These are phyloP conservation scores for Cochlearius cochlearius DNA, from an alignment of 2,113 vertebrate genomes.

Conservation along the genomic window DNA sequence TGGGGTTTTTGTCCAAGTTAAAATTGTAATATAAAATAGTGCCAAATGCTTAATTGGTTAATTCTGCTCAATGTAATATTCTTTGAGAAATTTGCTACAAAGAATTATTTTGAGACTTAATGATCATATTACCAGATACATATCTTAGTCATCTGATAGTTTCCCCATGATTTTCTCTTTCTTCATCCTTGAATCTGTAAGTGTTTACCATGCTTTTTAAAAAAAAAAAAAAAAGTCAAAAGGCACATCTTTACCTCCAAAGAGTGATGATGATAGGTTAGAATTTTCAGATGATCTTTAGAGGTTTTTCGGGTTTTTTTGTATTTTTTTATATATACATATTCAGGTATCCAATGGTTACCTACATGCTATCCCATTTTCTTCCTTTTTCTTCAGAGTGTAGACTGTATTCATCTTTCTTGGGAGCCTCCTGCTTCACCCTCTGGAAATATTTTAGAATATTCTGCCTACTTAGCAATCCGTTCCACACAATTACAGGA, in stretches of 20 bases:
- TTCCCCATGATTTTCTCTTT: background rate
- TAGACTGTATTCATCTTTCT: constrained; percentile 91
- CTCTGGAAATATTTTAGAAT: constrained; percentile 93
- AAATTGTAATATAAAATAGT: background rate
- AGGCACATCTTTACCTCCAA: background rate
- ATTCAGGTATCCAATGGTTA: background rate
- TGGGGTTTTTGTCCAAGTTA: background rate
- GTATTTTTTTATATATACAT: background rate
- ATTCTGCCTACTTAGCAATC: constrained; percentile 96
- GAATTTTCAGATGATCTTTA: background rate
- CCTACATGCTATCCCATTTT: background rate
- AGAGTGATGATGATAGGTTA: background rate
- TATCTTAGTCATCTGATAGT: background rate
- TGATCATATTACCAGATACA: background rate
- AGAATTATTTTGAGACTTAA: background rate
- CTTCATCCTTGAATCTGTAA: background rate
- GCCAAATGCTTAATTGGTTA: background rate
- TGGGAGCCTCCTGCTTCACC: constrained; percentile 94
- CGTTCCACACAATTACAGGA: constrained; percentile 82
- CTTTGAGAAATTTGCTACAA: background rate
- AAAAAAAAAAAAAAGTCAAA: background rate
- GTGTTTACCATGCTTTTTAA: background rate
- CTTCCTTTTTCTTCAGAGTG: constrained; percentile 72
- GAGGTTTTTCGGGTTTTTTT: background rate
- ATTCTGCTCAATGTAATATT: background rate